A percentile compares a stretch with the other conserved stretches of the same genome.
Conservation (phyloP, 2,113 vertebrate species). For the Elgaria multicarinata region DNA sequence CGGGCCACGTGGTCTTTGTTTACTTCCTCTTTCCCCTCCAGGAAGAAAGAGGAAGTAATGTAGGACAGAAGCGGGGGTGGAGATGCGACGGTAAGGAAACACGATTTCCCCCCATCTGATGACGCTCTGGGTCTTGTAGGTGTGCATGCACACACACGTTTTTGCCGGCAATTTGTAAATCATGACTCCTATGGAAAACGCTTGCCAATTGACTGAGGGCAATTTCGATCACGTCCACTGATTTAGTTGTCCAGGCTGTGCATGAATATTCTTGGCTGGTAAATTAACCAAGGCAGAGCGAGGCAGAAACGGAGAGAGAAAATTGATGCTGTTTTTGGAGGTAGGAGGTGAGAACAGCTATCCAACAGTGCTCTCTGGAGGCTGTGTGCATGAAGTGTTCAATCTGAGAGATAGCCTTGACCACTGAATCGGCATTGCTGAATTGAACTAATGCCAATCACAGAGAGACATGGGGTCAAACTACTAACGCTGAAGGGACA, state of each 20-base stretch:
- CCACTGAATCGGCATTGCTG: not conserved
- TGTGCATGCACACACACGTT: not conserved
- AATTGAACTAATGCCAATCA: not conserved
- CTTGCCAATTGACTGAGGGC: not conserved
- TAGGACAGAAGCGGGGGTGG: no score
- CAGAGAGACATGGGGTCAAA: not conserved
- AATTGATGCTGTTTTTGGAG: not conserved
- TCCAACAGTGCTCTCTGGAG: constrained; percentile 54
- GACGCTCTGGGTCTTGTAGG: no score
- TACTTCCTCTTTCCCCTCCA: no score
- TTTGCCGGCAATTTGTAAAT: not conserved
- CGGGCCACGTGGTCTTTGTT: no score
- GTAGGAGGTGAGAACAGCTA: not conserved
- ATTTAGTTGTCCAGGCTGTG: not conserved
- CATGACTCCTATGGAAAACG: not conserved
- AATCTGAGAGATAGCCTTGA: not conserved
- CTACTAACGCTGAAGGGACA: not conserved
- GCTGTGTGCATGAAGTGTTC: not conserved
- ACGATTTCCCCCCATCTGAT: no score
- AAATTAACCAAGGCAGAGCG: not conserved
- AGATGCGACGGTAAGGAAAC: no score
- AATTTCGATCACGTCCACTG: not conserved
- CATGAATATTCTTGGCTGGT: not conserved
- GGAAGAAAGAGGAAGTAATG: no score
- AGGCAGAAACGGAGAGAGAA: not conserved